Evolutionary conservation across 2,797 vertebrate genomes (phyloP).

Genomic region (Tamandua tetradactyla): DNA sequence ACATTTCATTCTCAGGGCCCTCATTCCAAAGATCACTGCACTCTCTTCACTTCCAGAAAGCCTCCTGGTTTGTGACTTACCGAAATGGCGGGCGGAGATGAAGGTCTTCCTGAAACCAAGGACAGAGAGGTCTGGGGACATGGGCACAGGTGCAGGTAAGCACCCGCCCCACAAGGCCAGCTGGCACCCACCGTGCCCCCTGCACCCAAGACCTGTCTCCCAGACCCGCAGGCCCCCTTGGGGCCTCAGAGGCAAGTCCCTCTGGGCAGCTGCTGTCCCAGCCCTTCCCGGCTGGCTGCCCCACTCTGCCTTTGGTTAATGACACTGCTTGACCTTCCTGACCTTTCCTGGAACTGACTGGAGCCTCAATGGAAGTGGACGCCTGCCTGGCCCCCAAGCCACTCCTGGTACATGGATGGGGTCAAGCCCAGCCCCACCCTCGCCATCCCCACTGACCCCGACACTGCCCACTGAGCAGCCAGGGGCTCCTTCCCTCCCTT

Average conservation of each 20-base stretch:
- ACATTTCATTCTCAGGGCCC: not conserved
- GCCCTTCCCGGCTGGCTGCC: not conserved
- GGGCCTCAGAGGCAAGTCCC: not conserved
- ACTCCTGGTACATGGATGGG: too few species aligned
- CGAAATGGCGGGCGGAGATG: not conserved
- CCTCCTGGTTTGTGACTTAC: not conserved
- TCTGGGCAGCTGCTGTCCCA: not conserved
- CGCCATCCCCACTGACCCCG: too few species aligned
- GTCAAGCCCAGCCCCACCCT: too few species aligned
- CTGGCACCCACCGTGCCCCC: not conserved
- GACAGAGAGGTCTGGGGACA: not conserved
- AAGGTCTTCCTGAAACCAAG: not conserved
- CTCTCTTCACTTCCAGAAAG: not conserved
- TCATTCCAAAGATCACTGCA: not conserved
- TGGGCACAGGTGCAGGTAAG: not conserved
- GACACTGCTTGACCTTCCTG: not conserved
- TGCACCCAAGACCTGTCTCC: not conserved
- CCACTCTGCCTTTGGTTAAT: not conserved
- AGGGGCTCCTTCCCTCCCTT: too few species aligned
- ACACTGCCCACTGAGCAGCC: too few species aligned
- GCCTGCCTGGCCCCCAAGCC: too few species aligned
- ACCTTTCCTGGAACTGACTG: too few species aligned
- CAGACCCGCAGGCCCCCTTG: accelerated
- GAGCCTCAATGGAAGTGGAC: too few species aligned
- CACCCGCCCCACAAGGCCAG: not conserved